These are phyloP conservation scores for Macrostomum lignano DNA, from an alignment of 1,140 invertebrate species.

Conservation along the genomic window DNA sequence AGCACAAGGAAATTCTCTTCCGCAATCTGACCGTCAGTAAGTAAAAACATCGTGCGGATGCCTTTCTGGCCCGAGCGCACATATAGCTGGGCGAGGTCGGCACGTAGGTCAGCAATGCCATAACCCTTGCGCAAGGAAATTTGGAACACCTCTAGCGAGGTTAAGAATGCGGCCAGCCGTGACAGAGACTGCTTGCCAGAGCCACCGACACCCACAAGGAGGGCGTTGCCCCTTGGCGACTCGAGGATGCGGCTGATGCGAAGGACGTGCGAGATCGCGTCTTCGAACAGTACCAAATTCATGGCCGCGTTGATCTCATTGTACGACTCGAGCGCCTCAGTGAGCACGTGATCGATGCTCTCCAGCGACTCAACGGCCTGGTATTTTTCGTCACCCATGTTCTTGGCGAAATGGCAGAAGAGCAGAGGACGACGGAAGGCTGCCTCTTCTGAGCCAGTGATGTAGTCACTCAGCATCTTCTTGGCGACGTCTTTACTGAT, in stretches of 20 bases:
- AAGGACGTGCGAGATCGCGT: conserved; percentile 71
- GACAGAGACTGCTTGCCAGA: conserved; percentile 77
- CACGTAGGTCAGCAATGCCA: conserved; percentile 57
- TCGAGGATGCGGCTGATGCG: conserved; percentile 76
- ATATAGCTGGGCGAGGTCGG: conserved; percentile 54
- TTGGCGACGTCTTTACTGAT: too few species aligned
- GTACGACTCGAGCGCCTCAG: conserved; percentile 51
- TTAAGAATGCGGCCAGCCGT: conserved; percentile 66
- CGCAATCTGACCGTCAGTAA: conserved; percentile 68
- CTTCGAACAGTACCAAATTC: conserved; percentile 83
- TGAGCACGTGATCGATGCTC: conserved; percentile 46
- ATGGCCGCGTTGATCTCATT: conserved; percentile 81
- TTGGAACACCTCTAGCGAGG: conserved; percentile 65
- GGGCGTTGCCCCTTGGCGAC: conserved; percentile 65
- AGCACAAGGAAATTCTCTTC: conserved; percentile 76
- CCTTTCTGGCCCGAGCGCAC: conserved; percentile 69
- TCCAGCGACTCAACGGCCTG: conserved; percentile 49
- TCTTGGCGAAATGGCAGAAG: conserved; percentile 62
- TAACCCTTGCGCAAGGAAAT: conserved; percentile 73
- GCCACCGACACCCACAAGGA: conserved; percentile 73
- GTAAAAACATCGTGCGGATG: conserved; percentile 65
- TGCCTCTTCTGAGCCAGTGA: too few species aligned
- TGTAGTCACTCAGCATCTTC: too few species aligned
- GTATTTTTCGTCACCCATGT: conserved; percentile 77
- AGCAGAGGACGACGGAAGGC: conserved; percentile 48